These are phyloP conservation scores for Ophonus ardosiacus DNA, from an alignment of 2,888 invertebrate species.

Conservation along the genomic window DNA sequence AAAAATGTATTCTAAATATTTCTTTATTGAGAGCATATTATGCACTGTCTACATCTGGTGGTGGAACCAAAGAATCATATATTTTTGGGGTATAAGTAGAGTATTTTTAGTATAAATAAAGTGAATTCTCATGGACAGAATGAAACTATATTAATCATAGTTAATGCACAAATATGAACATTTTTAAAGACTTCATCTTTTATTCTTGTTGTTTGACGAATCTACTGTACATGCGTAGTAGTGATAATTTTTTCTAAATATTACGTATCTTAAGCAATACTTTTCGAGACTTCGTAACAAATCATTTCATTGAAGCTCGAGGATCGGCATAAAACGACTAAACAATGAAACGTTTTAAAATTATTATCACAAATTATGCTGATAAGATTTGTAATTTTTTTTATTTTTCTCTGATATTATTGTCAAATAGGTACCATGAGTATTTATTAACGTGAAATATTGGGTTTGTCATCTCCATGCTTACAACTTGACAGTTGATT, in stretches of 20 bases:
- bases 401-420: too few relatives aligned
- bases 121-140: constrained; percentile 18
- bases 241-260: constrained; percentile 29
- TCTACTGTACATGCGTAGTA: constrained; percentile 13
- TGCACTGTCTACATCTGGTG: neutral
- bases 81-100: constrained; percentile 14
- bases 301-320: neutral
- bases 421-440: too few relatives aligned
- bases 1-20: neutral
- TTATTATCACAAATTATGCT: too few relatives aligned
- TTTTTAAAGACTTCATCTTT: constrained; percentile 12
- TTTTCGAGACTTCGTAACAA: neutral
- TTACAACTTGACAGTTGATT: too few relatives aligned
- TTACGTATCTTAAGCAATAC: constrained; percentile 38
- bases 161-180: constrained; percentile 40
- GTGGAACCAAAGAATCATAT: neutral
- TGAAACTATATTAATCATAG: constrained; percentile 31
- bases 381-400: too few relatives aligned
- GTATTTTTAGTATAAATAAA: constrained; percentile 19
- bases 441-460: too few relatives aligned
- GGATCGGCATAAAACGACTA: too few relatives aligned
- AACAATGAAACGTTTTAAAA: too few relatives aligned
- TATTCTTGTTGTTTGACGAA: constrained; percentile 20
- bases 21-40: neutral
- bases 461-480: too few relatives aligned